These are phyloP conservation scores for Elanus axillaris DNA, from an alignment of 2,113 vertebrate genomes.

Conservation along the genomic window DNA sequence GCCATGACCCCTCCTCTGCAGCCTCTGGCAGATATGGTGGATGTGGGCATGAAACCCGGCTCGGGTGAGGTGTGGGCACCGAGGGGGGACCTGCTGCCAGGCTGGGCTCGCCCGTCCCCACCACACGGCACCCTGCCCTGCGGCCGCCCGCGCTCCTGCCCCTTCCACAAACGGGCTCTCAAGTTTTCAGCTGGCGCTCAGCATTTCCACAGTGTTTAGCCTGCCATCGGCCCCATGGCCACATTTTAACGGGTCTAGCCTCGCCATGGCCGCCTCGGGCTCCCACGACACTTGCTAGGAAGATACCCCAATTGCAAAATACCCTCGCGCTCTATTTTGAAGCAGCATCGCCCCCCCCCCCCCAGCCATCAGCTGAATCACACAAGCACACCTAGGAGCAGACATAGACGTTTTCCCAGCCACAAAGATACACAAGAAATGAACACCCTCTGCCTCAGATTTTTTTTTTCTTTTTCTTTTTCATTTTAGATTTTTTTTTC, in stretches of 20 bases:
- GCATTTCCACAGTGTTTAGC: constrained; percentile 30
- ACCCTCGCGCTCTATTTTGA: neutral
- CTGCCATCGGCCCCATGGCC: constrained; percentile 26
- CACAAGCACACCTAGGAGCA: constrained; percentile 8
- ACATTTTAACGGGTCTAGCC: neutral
- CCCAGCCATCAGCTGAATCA: neutral
- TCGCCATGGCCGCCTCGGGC: neutral
- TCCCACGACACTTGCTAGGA: constrained; percentile 1
- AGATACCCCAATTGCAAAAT: neutral
- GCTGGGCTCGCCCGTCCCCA: constrained; percentile 5
- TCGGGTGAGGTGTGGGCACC: neutral
- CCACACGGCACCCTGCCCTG: neutral
- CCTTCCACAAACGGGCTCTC: neutral
- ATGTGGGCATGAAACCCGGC: constrained; percentile 13
- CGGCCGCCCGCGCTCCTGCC: neutral
- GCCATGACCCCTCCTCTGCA: constrained; percentile 74
- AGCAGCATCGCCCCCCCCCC: neutral
- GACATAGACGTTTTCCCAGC: neutral
- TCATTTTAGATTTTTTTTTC: neutral
- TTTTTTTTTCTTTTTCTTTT: neutral
- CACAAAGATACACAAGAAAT: neutral
- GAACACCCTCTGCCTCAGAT: neutral
- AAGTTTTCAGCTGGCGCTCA: constrained; percentile 41
- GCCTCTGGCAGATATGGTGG: constrained; percentile 58
- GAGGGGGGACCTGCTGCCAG: neutral